phyloP scores from a whole-genome alignment of 2,888 invertebrate species.

The Neelides folsomi region DNA sequence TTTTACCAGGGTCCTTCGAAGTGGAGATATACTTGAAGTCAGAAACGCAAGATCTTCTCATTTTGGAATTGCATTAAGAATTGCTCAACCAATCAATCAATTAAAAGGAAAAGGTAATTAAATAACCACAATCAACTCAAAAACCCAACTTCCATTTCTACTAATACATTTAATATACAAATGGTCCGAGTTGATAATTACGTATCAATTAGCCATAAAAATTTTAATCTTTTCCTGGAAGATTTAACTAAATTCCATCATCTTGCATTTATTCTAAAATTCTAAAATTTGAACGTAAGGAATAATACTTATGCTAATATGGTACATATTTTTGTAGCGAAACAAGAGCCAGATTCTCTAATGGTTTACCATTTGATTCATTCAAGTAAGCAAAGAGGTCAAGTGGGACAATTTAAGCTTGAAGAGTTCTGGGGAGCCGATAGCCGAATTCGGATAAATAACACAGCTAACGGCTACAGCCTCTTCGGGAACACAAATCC shows the following conservation, averaged over 20 bases:
- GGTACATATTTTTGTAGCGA: constrained; percentile 17
- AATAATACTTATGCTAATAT: neutral
- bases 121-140: too few species aligned
- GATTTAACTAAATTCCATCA: too few species aligned
- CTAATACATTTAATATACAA: too few species aligned
- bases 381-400: constrained; percentile 29
- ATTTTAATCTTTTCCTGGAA: too few species aligned
- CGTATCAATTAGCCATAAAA: too few species aligned
- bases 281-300: too few species aligned
- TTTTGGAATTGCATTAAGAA: constrained; percentile 58
- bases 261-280: too few species aligned
- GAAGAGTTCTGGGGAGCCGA: constrained; percentile 56
- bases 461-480: constrained; percentile 57
- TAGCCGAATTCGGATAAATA: constrained; percentile 56
- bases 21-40: constrained; percentile 56
- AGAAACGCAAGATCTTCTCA: constrained; percentile 44
- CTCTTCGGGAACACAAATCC: constrained; percentile 34
- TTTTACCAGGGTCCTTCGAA: constrained; percentile 56
- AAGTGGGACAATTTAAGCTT: constrained; percentile 38
- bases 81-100: constrained; percentile 39
- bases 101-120: constrained; percentile 48
- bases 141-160: too few species aligned
- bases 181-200: too few species aligned
- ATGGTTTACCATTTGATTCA: constrained; percentile 33
- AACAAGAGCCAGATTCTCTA: constrained; percentile 30